phyloP scores from a whole-genome alignment of 2,888 invertebrate genomes.

The Nudaria mundana region DNA sequence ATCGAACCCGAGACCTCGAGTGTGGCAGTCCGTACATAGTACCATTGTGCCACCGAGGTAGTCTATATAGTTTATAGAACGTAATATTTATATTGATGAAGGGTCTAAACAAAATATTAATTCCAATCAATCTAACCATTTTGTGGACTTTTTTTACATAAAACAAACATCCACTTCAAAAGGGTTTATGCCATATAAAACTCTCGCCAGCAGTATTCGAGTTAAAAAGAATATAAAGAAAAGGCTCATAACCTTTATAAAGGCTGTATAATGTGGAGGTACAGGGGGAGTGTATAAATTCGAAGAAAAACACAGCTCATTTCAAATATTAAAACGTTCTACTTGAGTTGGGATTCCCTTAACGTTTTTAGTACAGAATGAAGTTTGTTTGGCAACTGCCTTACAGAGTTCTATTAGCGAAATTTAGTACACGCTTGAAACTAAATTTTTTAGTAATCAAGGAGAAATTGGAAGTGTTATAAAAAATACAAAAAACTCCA shows the following conservation, averaged over 20 bases:
- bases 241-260: constrained; percentile 37
- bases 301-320: constrained; percentile 48
- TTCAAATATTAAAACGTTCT: constrained; percentile 54
- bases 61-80: no score
- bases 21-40: no score
- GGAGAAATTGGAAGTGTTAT: background rate
- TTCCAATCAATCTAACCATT: constrained; percentile 18
- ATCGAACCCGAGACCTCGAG: no score
- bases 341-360: constrained; percentile 23
- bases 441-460: background rate
- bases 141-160: constrained; percentile 2
- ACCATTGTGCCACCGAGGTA: no score
- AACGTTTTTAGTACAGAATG: constrained; percentile 16
- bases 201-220: constrained; percentile 19
- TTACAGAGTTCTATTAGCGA: constrained; percentile 12
- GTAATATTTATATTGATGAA: constrained; percentile 3
- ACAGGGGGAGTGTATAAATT: constrained; percentile 36
- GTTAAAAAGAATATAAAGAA: constrained; percentile 34
- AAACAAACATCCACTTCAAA: constrained; percentile 11
- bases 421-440: constrained; percentile 1
- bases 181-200: constrained; percentile 20
- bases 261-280: constrained; percentile 39
- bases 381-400: constrained; percentile 12
- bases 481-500: no score
- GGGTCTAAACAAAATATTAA: constrained; percentile 6